These are phyloP conservation scores for Batillaria attramentaria DNA, from an alignment of 1,140 invertebrate species.

Conservation along the genomic window DNA sequence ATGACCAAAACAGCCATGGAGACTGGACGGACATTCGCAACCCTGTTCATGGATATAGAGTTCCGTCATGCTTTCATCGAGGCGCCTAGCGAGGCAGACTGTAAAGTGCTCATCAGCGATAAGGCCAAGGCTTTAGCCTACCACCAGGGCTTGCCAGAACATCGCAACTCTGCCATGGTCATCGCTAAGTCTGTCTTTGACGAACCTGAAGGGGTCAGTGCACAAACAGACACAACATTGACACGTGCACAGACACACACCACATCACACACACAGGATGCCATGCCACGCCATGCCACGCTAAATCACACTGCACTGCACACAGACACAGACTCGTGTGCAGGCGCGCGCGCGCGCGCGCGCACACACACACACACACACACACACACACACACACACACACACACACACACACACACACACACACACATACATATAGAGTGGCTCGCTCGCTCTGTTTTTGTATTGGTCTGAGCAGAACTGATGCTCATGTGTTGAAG, in stretches of 20 bases:
- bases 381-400: neutral
- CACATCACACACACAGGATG: neutral
- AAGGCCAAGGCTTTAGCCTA: conserved; percentile 76
- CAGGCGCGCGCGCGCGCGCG: neutral
- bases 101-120: conserved; percentile 71
- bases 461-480: too few species aligned
- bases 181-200: conserved; percentile 49
- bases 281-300: too few species aligned
- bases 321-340: neutral
- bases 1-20: conserved; percentile 80
- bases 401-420: conserved; percentile 15
- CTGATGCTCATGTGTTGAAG: too few species aligned
- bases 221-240: neutral
- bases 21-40: conserved; percentile 79
- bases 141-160: conserved; percentile 73
- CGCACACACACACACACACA: neutral
- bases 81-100: conserved; percentile 70
- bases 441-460: neutral
- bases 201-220: conserved; percentile 50
- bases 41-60: conserved; percentile 78
- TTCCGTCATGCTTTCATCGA: conserved; percentile 76
- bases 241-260: neutral
- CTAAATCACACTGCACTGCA: too few species aligned
- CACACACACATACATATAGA: neutral
- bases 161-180: conserved; percentile 58